Base-by-base conservation (phyloP, 1,140 invertebrate genomes). In the Drosophila miranda region DNA sequence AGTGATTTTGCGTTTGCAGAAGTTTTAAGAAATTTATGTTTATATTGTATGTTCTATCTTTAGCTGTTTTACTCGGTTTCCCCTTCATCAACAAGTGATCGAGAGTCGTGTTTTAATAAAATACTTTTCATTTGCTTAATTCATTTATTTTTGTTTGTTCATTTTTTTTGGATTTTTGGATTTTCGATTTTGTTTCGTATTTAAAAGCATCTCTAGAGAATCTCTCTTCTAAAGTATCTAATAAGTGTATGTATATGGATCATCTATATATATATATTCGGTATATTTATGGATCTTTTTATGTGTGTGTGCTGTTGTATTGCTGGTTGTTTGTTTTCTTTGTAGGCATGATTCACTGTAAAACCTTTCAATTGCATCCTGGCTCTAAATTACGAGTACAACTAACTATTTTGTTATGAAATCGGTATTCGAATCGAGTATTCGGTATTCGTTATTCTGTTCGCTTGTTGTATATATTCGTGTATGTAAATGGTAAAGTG, bases 401-500 rank as follows among this genome's bases (percentile, higher is more conserved):
- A 38, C 34, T 13, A 84, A 73, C 60, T 67, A 74, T 58, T 28
- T 58, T 75, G 67, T 67, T 68, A 62, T 62, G 64, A 53, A 46
- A 68, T 68, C 61, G 58, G 61, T 59, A 42, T 26, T 26, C 23
- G 5, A 26, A 26, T 26, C 23, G 23, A 26, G 23, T 26, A 26
- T 26, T 26, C 23, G 5, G 23, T 26, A 26, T 26, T 68, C 61
- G 58, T 57, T 59, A 42, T 49, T 54, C 51, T 61, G 42, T 51
- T 44, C 56, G 48, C 61, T 45, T 57, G 52, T 72, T 54, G 38
- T 44, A 16, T 56, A 23, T 71, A 58, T 58, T 66, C 3, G 64
- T 68, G 57, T 84, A 80, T 86, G 81, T 81, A 86, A 86, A 81
- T 86, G 81, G 64, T 86, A 86, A 86, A 86, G 81, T 86, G 81